Percentiles rank a stretch among this genome's conserved stretches.
These are phyloP conservation scores for Drosophila subpulchrella DNA, from an alignment of 1,140 invertebrate species.

Conservation along the genomic window DNA sequence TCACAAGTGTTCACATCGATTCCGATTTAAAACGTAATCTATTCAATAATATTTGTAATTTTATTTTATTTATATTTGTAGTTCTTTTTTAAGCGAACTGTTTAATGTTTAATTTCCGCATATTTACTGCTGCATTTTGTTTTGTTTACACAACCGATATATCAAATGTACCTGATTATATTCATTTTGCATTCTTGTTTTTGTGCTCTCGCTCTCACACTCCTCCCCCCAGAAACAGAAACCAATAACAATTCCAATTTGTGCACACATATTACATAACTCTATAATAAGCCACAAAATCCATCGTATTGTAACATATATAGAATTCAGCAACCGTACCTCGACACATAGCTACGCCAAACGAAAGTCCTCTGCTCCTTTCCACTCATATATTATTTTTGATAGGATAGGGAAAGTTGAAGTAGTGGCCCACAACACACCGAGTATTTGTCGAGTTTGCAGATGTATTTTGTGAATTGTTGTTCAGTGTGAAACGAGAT, in stretches of 20 bases:
- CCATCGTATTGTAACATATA: constrained; percentile 46
- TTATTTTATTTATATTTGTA: constrained; percentile 46
- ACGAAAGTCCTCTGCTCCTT: constrained; percentile 6
- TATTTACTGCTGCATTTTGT: constrained; percentile 72
- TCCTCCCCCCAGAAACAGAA: constrained; percentile 2
- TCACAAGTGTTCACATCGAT: constrained; percentile 78
- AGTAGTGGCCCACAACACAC: constrained; percentile 15
- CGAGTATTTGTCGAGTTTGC: constrained; percentile 34
- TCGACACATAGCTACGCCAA: constrained; percentile 56
- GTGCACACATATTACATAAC: constrained; percentile 19
- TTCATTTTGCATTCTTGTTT: constrained; percentile 78
- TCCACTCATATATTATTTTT: constrained; percentile 57
- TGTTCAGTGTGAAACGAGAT: constrained; percentile 65
- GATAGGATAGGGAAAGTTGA: constrained; percentile 39
- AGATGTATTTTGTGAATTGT: constrained; percentile 56
- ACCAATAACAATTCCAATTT: constrained; percentile 9
- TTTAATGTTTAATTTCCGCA: constrained; percentile 58
- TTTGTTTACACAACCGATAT: constrained; percentile 74
- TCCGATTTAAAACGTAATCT: constrained; percentile 62
- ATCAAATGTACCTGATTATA: constrained; percentile 83
- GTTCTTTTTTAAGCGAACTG: constrained; percentile 36
- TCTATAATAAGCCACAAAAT: constrained; percentile 45
- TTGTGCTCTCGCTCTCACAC: constrained; percentile 47
- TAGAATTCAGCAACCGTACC: constrained; percentile 65
- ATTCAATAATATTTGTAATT: constrained; percentile 52